These are phyloP conservation scores for Phrynocephalus vlangalii DNA, from an alignment of 2,797 vertebrate genomes.

Conservation along the genomic window DNA sequence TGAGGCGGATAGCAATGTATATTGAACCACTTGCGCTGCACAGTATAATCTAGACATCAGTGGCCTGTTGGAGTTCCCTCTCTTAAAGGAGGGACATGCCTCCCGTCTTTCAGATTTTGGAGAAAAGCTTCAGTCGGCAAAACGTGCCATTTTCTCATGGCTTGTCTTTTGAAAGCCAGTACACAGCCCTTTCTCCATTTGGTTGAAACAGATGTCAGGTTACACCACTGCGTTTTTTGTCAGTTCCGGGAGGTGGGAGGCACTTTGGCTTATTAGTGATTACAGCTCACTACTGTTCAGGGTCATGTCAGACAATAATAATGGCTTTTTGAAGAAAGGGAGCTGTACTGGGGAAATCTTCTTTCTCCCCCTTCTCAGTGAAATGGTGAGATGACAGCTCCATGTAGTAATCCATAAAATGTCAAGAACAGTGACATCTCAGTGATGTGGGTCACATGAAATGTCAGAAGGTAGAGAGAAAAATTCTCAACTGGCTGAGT, in stretches of 20 bases:
- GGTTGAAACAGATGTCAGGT: neutral
- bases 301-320: constrained; percentile 9
- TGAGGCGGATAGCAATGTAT: neutral
- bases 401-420: constrained; percentile 46
- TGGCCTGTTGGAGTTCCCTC: no score
- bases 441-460: constrained; percentile 69
- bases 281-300: neutral
- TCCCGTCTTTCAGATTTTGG: neutral
- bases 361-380: constrained; percentile 41
- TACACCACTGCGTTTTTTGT: neutral
- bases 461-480: constrained; percentile 21
- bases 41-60: no score
- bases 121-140: neutral
- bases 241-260: neutral
- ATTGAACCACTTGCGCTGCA: no score
- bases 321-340: constrained; percentile 18
- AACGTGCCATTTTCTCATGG: neutral
- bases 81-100: no score
- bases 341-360: constrained; percentile 51
- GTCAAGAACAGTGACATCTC: constrained; percentile 65
- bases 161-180: neutral
- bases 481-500: constrained; percentile 55
- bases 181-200: neutral
- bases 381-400: constrained; percentile 56
- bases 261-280: constrained; percentile 19